phyloP scores from a whole-genome alignment of 1,140 invertebrate species.

The Zaprionus nigranus region DNA sequence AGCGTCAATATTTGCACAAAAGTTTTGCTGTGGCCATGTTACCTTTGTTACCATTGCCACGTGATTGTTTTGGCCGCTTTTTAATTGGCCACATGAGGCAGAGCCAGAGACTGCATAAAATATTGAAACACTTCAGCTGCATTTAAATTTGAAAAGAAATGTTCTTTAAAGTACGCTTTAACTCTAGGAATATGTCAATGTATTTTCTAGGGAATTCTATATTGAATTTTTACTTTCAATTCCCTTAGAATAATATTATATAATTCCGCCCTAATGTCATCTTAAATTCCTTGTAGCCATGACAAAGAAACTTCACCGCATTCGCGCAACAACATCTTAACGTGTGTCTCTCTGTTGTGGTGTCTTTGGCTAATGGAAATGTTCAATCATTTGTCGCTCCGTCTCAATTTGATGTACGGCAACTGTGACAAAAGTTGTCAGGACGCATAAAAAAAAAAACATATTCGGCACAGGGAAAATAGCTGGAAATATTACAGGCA shows the following conservation, averaged over 20 bases:
- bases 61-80: conserved; percentile 40
- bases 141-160: neutral
- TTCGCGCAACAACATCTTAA: no score
- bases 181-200: no score
- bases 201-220: no score
- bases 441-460: conserved; percentile 41
- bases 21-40: conserved; percentile 45
- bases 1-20: conserved; percentile 68
- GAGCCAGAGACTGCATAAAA: conserved; percentile 32
- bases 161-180: neutral
- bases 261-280: neutral
- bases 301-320: neutral
- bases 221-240: neutral
- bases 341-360: conserved; percentile 13
- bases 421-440: conserved; percentile 72
- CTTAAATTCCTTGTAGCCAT: neutral
- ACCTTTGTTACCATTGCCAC: conserved; percentile 18
- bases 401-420: conserved; percentile 68
- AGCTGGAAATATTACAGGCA: conserved; percentile 30
- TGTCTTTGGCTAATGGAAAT: conserved; percentile 63
- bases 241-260: neutral
- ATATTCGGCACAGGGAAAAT: conserved; percentile 27
- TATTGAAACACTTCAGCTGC: conserved; percentile 29
- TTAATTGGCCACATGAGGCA: conserved; percentile 37
- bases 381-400: conserved; percentile 70